Base-by-base conservation (phyloP, 2,113 vertebrate genomes). In the Limnothrissa miodon region DNA sequence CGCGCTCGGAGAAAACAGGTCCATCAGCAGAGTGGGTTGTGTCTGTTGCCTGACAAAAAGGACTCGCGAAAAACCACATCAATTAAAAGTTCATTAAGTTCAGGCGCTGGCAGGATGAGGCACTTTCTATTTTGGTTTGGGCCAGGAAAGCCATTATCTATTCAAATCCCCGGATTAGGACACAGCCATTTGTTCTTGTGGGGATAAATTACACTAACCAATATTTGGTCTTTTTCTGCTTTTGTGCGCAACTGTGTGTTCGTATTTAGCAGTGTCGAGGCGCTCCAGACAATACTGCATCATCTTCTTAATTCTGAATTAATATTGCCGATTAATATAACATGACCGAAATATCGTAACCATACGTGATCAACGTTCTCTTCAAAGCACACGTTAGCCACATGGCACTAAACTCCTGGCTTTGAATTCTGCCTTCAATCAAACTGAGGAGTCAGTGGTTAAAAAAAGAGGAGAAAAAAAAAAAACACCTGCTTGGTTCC, bases 51-150 rank as follows among this genome's bases (percentile, higher is more conserved):
- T 91, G 93, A 95, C 93, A 93, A 91, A 83, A 93, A 93, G 93
- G 92, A 93, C 91, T 93, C 46, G 89, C 89, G 66, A 46, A 85
- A 90, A 94, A 92, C 88, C 90, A 81, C 90, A 92, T 93, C 93
- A 93, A 95, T 95, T 94, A 94, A 94, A 94, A 93, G 93, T 94
- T 94, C 92, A 94, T 92, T 92, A 92, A 92, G 91, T 92, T 91
- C 88, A 88, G 66, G 90, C 86, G 36, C 87, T 66, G 88, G 88
- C 90, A 91, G 90, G 91, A 91, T 87, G 90, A 93, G 90, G 44
- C 66, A 89, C 87, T 92, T 92, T 92, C 92, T 90, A 90, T 93
- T 93, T 91, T 92, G 89, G 85, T 88, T 87, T 84, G 3, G 89
- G 89, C 46, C 87, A 87, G 46, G 78, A 89, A 92, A 87, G 86